Base-by-base conservation (phyloP, 2,113 vertebrate genomes). In the Amphiprion percula region DNA sequence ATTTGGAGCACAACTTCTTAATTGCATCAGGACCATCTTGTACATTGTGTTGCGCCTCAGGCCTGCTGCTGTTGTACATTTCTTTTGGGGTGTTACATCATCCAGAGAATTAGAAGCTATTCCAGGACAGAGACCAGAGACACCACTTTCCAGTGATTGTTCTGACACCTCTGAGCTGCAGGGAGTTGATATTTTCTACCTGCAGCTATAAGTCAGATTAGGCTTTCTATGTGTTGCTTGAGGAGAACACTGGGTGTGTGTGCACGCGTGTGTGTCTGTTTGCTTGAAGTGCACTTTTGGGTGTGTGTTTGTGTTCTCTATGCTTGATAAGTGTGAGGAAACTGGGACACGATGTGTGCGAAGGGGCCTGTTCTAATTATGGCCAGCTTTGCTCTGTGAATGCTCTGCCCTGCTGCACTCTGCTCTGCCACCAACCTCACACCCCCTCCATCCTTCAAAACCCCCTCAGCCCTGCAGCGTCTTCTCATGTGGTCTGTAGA, bases 301-400 rank as follows among this genome's bases (percentile, higher is more conserved):
- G 54, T 11, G 68, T 84, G 83, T 39, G 61, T 82, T 54, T 85
- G 74, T 73, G 83, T 80, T 84, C 70, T 76, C 68, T 73, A 1
- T 44, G 74, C 79, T 82, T 75, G 74, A 71, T 85, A 79, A 85
- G 79, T 88, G 79, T 71, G 79, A 80, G 75, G 80, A 90, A 94
- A 91, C 80, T 93, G 76, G 91, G 90, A 92, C 91, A 90, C 50
- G 0, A 44, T 54, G 86, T 91, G 90, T 88, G 82, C 85, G 90
- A 74, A 89, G 83, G 80, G 84, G 68, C 72, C 80, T 71, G 90
- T 80, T 87, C 90, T 93, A 92, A 91, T 92, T 92, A 80, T 76
- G 88, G 80, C 62, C 56, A 33, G 54, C 68, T 47, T 76, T 66
- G 74, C 69, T 80, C 69, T 77, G 72, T 47, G 65, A 73, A 79